These are phyloP conservation scores for Sturnus vulgaris DNA, from an alignment of 2,113 vertebrate species.

Conservation along the genomic window DNA sequence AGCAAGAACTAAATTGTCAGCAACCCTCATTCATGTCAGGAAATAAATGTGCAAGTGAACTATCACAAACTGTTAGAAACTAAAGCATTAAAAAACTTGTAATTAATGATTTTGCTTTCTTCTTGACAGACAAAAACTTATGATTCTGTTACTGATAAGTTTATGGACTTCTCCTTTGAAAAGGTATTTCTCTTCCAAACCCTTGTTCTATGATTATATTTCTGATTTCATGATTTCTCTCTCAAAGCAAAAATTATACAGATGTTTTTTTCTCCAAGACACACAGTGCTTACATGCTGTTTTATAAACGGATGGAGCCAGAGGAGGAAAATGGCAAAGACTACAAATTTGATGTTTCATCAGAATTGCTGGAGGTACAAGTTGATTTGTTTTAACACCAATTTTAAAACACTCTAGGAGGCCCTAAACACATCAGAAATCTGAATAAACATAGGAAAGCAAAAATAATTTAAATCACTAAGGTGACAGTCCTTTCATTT, in stretches of 20 bases:
- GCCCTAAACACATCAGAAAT: background rate
- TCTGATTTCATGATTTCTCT: background rate
- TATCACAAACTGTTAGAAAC: background rate
- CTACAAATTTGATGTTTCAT: conserved; percentile 95
- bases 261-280: conserved; percentile 78
- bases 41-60: background rate
- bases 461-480: background rate
- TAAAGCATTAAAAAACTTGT: background rate
- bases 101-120: background rate
- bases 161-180: conserved; percentile 99
- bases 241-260: conserved; percentile 48
- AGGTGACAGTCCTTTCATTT: background rate
- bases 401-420: background rate
- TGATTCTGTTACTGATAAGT: conserved; percentile 98
- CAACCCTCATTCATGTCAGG: background rate
- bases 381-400: conserved; percentile 46
- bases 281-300: conserved; percentile 99
- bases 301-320: conserved; percentile 95
- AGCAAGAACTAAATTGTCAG: background rate
- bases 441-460: background rate
- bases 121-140: conserved; percentile 94
- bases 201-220: background rate
- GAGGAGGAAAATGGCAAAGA: conserved; percentile 95
- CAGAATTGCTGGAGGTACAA: conserved; percentile 93
- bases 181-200: conserved; percentile 80